Evolutionary conservation across 2,888 invertebrate species (phyloP).

Genomic region (Drosophila nigricruria): DNA sequence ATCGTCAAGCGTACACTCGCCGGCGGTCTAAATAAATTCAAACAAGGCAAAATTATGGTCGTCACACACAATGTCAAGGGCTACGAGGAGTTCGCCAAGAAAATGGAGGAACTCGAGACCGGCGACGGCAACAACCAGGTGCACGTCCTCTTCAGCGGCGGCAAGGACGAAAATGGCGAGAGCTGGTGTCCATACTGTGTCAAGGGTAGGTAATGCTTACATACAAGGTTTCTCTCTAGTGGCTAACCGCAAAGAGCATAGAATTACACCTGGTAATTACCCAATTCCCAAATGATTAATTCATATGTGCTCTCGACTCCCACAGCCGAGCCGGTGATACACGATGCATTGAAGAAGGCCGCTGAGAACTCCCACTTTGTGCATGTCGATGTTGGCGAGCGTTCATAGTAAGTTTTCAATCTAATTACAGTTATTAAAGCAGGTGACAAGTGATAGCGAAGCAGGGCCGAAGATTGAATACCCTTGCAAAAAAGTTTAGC

Average conservation of each 20-base stretch:
- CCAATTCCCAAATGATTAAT: conserved; percentile 8
- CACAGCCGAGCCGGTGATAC: conserved; percentile 92
- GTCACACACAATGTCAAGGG: conserved; percentile 85
- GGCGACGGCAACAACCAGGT: conserved; percentile 75
- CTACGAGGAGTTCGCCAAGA: conserved; percentile 84
- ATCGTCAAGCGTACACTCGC: conserved; percentile 62
- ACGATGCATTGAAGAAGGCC: conserved; percentile 88
- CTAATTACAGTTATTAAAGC: background rate
- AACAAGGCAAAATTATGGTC: conserved; percentile 81
- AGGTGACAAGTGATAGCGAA: background rate
- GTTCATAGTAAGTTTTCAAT: conserved; percentile 88
- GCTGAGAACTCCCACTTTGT: conserved; percentile 89
- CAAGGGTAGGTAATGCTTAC: conserved; percentile 90
- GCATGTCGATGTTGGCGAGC: conserved; percentile 92
- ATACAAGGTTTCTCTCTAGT: conserved; percentile 52
- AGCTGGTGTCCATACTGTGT: conserved; percentile 97
- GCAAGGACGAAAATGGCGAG: conserved; percentile 87
- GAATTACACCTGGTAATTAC: conserved; percentile 19
- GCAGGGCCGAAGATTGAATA: background rate
- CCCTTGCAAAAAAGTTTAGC: background rate
- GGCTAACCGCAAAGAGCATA: conserved; percentile 27
- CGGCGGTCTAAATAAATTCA: conserved; percentile 36
- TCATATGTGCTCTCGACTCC: conserved; percentile 11
- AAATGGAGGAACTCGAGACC: conserved; percentile 83
- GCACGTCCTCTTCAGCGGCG: conserved; percentile 85